phyloP scores from a whole-genome alignment of 1,140 invertebrate species.

The Atta cephalotes region DNA sequence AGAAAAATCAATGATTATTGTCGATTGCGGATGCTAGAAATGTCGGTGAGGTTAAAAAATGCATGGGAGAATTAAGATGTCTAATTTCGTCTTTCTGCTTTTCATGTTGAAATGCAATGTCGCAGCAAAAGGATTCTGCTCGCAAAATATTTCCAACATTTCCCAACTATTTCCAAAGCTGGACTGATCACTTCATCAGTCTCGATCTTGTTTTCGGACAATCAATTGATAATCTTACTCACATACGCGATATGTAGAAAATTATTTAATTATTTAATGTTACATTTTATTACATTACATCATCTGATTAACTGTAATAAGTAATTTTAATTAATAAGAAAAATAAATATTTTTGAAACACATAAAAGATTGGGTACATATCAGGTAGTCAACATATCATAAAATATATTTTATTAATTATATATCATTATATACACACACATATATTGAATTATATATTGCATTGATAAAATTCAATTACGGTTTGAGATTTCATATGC shows the following conservation, averaged over 20 bases:
- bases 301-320: background rate
- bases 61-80: slow-evolving; percentile 58
- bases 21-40: slow-evolving; percentile 68
- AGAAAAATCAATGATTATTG: slow-evolving; percentile 65
- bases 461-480: background rate
- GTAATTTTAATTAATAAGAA: background rate
- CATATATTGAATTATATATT: background rate
- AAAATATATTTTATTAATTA: slow-evolving; percentile 8
- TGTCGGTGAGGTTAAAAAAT: slow-evolving; percentile 55
- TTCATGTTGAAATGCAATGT: slow-evolving; percentile 79
- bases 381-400: background rate
- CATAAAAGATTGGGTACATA: no score
- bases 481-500: background rate
- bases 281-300: background rate
- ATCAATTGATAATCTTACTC: slow-evolving; percentile 30
- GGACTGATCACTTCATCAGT: slow-evolving; percentile 43
- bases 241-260: background rate
- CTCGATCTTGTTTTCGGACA: slow-evolving; percentile 21
- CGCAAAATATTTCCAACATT: slow-evolving; percentile 79
- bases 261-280: background rate
- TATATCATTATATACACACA: no score
- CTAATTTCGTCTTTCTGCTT: slow-evolving; percentile 77
- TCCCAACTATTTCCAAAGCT: slow-evolving; percentile 60
- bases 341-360: background rate
- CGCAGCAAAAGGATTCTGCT: slow-evolving; percentile 71